Percentiles rank a stretch among this genome's conserved stretches.
Conservation (phyloP, 1,140 invertebrate genomes). For the Drosophila serrata region DNA sequence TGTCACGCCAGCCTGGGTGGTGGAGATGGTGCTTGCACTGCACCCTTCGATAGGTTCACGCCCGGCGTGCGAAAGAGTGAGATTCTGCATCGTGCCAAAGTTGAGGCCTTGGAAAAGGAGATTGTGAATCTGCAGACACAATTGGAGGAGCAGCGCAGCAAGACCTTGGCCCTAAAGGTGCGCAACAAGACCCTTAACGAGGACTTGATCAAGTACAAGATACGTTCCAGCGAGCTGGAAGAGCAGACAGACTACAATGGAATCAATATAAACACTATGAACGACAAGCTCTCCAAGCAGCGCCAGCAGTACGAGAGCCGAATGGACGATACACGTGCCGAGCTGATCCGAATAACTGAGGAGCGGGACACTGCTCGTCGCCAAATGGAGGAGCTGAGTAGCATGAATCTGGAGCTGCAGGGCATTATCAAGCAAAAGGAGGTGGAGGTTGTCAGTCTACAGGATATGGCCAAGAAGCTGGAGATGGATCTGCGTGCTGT, state of each 20-base stretch:
- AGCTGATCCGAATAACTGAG: constrained; percentile 82
- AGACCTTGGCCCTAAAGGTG: constrained; percentile 73
- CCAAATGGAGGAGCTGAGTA: constrained; percentile 63
- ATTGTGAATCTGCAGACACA: constrained; percentile 85
- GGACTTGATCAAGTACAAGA: constrained; percentile 70
- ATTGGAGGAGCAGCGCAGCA: constrained; percentile 83
- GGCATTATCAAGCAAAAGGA: constrained; percentile 53
- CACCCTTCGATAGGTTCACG: constrained; percentile 70
- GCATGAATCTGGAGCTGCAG: constrained; percentile 68
- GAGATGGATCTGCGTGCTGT: constrained; percentile 76
- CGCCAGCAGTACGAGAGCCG: constrained; percentile 69
- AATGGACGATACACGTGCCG: constrained; percentile 86
- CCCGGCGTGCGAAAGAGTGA: constrained; percentile 77
- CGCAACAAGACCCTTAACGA: constrained; percentile 81
- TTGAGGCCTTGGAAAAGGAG: constrained; percentile 87
- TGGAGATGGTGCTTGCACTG: constrained; percentile 56
- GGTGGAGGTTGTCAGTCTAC: constrained; percentile 29
- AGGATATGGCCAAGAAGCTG: constrained; percentile 61
- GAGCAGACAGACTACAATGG: constrained; percentile 72
- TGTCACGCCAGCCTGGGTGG: constrained; percentile 38
- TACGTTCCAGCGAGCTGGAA: constrained; percentile 57
- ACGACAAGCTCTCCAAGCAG: constrained; percentile 69
- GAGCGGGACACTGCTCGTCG: constrained; percentile 53
- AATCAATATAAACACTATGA: constrained; percentile 60
- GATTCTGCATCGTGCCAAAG: constrained; percentile 86